Base-by-base conservation (phyloP, 2,888 invertebrate genomes). In the Achlya flavicornis region DNA sequence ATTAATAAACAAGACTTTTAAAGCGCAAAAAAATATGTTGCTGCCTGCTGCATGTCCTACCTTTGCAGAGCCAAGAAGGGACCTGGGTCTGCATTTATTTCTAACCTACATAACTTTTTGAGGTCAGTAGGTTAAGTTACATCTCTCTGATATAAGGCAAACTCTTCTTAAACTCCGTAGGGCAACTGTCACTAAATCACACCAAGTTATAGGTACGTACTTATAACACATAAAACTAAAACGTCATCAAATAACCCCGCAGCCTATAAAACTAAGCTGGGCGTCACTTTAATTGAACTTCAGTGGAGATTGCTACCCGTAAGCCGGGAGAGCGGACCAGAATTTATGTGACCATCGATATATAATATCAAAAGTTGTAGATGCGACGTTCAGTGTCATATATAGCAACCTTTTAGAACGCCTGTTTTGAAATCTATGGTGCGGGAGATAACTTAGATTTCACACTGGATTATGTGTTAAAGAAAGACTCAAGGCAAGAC, bases 261-360 rank as follows among this genome's bases (percentile, higher is more conserved):
- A 26, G 35, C 57, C 61, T 41, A 62, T 61, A 63, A 57, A 66
- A 65, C 59, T 74, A 71, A 76, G 63, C 67, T 67, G 61, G 62
- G 66, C 62, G 62, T 74, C 70, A 68, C 66, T 76, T 67, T 68
- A 69, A 76, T 75, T 71, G 70, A 68, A 76, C 64, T 70, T 46
- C 63, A 64, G 66, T 53, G 66, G 65, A 64, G 61, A 64, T 64
- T 70, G 75, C 73, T 71, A 64, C 66, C 19, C 65, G 61, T 65
- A 68, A 75, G 71, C 73, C 59, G 14, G 16, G 61, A 48, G 60
- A 43, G 14, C 63, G 62, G 66, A 72, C 62, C 65, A 63, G 61
- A 64, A 76, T 76, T 76, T 76, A 76, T 75, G 62, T 59, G 35
- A 35, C 35, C 33, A 33, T 38, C 38, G 35, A 35, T 59, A 4